Base-by-base conservation (phyloP, 2,113 vertebrate genomes). In the Cyphomyrus discorhynchus region DNA sequence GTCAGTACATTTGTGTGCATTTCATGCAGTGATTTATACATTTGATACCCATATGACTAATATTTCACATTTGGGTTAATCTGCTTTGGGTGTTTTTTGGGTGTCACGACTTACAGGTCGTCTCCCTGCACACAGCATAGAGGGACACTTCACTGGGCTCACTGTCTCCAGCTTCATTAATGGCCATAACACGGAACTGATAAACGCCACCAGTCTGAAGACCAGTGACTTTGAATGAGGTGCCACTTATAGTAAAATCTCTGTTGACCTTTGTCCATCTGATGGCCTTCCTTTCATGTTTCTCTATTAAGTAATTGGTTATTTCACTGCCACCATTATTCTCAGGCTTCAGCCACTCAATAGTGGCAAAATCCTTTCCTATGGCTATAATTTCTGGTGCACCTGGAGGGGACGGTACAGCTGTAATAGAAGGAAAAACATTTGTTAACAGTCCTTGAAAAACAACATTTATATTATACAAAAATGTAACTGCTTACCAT, bases 201-300 rank as follows among this genome's bases (percentile, higher is more conserved):
- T 99, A 99, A 90, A 97, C 97, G 93, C 97, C 94, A 5, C 97
- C 97, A 94, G 98, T 97, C 89, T 96, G 96, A 74, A 99, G 96
- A 92, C 93, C 92, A 0, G 96, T 96, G 90, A 99, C 96, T 94
- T 99, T 99, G 88, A 99, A 93, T 45, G 94, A 96, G 90, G 98
- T 98, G 89, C 98, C 98, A 91, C 97, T 97, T 86, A 98, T 93
- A 83, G 96, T 95, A 1, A 96, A 97, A 90, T 98, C 97, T 92
- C 94, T 97, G 95, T 99, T 99, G 90, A 99, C 98, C 89, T 98
- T 97, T 82, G 98, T 97, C 98, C 98, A 99, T 90, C 98, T 97
- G 88, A 98, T 95, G 90, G 98, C 99, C 95, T 97, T 99, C 91
- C 92, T 98, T 94, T 99, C 98, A 86, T 94, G 97, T 90, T 97